Conservation (phyloP, 2,888 invertebrate species). For the Caenorhabditis angaria region DNA sequence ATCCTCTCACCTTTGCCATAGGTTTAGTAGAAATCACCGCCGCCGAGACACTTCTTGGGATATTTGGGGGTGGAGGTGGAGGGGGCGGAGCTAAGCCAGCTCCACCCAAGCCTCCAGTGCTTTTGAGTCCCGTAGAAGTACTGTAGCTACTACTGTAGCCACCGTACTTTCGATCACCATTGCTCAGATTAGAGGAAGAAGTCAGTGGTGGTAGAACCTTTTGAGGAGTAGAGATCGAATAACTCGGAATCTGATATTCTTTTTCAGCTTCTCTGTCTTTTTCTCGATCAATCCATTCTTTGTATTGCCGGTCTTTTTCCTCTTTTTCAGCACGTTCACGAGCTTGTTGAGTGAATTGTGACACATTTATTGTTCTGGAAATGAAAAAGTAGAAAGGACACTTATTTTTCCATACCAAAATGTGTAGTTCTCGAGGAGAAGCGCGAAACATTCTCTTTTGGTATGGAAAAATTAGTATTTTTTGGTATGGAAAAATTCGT, state of each 20-base stretch:
- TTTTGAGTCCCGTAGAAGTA: slow-evolving; percentile 16
- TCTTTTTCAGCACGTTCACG: slow-evolving; percentile 51
- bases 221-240: neutral
- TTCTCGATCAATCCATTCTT: slow-evolving; percentile 40
- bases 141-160: slow-evolving; percentile 17
- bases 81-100: slow-evolving; percentile 22
- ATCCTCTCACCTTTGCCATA: slow-evolving; percentile 20
- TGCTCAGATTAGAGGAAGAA: slow-evolving; percentile 12
- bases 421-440: too few species aligned
- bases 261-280: slow-evolving; percentile 29
- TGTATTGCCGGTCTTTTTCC: slow-evolving; percentile 50
- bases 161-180: slow-evolving; percentile 19
- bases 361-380: slow-evolving; percentile 12
- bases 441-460: neutral
- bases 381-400: neutral
- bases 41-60: slow-evolving; percentile 36
- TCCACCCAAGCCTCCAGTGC: too few species aligned
- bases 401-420: neutral
- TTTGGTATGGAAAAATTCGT: neutral
- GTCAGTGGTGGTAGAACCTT: too few species aligned
- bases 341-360: slow-evolving; percentile 47
- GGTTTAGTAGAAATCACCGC: slow-evolving; percentile 31
- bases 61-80: slow-evolving; percentile 15
- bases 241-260: neutral
- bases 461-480: neutral